Conservation (phyloP, 1,140 invertebrate species). For the Teleogryllus occipitalis region DNA sequence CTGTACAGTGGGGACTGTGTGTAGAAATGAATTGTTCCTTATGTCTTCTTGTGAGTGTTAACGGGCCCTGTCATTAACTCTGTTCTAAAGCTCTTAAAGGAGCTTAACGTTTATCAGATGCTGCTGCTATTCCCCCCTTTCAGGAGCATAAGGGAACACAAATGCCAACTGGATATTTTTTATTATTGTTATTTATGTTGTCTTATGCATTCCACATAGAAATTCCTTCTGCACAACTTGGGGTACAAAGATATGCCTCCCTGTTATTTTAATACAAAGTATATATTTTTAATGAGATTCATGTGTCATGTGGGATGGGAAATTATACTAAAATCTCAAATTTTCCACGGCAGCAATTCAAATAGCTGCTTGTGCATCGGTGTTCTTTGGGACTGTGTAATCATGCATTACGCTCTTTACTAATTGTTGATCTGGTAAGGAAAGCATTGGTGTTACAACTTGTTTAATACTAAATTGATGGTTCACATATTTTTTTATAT, state of each 20-base stretch:
- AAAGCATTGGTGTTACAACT: neutral
- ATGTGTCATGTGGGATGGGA: neutral
- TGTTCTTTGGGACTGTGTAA: neutral
- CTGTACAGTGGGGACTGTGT: neutral
- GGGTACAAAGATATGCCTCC: neutral
- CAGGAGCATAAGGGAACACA: neutral
- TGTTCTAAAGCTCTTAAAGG: neutral
- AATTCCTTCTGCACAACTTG: neutral
- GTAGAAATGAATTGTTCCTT: constrained; percentile 5
- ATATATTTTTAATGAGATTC: constrained; percentile 6
- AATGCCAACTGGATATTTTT: constrained; percentile 5
- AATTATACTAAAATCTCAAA: neutral
- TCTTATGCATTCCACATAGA: neutral
- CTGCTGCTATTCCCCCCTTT: neutral
- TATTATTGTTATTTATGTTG: constrained; percentile 1
- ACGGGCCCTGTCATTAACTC: neutral
- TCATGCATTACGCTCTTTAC: neutral
- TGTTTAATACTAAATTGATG: neutral
- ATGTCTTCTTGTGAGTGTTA: neutral
- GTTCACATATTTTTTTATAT: neutral
- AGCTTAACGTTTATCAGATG: neutral
- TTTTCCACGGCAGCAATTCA: neutral
- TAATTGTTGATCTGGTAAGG: neutral
- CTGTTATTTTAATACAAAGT: neutral
- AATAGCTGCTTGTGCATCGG: neutral